These are phyloP conservation scores for Saguinus oedipus DNA, from an alignment of 2,797 vertebrate species.

Conservation along the genomic window DNA sequence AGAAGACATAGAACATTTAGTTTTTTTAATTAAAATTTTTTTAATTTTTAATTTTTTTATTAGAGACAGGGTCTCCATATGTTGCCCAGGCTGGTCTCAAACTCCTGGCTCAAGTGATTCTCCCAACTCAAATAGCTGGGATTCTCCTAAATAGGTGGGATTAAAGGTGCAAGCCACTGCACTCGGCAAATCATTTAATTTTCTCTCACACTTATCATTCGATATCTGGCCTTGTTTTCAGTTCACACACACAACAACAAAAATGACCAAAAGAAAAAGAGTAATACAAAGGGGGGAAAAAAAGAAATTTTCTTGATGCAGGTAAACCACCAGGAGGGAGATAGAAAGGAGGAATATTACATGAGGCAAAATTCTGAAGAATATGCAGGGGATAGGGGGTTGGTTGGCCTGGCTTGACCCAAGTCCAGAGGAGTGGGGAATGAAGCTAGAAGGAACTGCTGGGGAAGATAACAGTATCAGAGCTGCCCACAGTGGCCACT, in stretches of 20 bases:
- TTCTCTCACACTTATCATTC: not conserved
- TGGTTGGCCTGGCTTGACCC: not conserved
- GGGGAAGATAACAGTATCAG: not conserved
- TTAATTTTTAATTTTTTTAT: no score
- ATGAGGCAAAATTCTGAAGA: not conserved
- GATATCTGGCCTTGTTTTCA: slow-evolving; percentile 15
- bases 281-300: not conserved
- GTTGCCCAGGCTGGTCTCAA: no score
- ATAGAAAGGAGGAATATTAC: not conserved
- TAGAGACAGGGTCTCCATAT: no score
- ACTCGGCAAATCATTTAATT: not conserved
- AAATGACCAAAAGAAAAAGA: not conserved
- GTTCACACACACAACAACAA: not conserved
- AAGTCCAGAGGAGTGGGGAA: not conserved
- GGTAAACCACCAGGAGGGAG: not conserved
- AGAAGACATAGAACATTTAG: not conserved
- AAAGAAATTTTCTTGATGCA: not conserved
- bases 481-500: not conserved
- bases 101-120: no score
- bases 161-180: no score
- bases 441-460: not conserved
- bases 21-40: slow-evolving; percentile 28
- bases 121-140: no score
- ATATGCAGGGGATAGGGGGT: rapidly evolving
- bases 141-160: no score